These are phyloP conservation scores for Aleiodes testaceus DNA, from an alignment of 2,888 invertebrate genomes.

Conservation along the genomic window DNA sequence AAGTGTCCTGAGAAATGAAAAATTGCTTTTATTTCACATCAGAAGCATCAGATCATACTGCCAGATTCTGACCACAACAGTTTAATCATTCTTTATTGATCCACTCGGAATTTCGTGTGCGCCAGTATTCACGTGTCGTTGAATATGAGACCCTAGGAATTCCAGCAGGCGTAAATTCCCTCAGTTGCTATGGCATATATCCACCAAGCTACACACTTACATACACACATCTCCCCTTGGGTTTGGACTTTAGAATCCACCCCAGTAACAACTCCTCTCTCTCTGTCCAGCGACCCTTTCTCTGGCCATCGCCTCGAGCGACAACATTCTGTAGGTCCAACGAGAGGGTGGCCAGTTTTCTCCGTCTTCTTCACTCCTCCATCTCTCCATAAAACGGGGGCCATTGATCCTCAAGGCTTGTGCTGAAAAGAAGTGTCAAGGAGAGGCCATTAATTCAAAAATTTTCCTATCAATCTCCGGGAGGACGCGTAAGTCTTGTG, in stretches of 20 bases:
- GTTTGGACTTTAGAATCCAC: conserved; percentile 69
- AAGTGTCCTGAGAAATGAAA: too few relatives aligned
- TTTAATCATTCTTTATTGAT: conserved; percentile 25
- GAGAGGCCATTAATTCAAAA: too few relatives aligned
- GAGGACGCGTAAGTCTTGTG: too few relatives aligned
- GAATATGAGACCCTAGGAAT: conserved; percentile 69
- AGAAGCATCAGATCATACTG: too few relatives aligned
- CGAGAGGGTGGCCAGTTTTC: conserved; percentile 64
- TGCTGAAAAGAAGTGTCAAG: background rate
- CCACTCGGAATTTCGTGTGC: conserved; percentile 3
- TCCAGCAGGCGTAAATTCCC: conserved; percentile 69
- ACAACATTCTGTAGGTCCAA: conserved; percentile 70
- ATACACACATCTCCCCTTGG: conserved; percentile 60
- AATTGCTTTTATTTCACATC: too few relatives aligned
- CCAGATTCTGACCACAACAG: background rate
- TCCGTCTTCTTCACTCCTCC: conserved; percentile 51
- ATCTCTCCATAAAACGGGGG: conserved; percentile 40
- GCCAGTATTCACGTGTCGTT: conserved; percentile 52
- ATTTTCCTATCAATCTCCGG: too few relatives aligned
- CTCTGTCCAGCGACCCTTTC: conserved; percentile 57
- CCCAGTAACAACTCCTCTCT: conserved; percentile 60
- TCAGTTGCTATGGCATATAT: conserved; percentile 50
- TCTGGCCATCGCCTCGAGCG: conserved; percentile 69
- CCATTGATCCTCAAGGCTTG: conserved; percentile 69
- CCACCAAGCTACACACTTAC: conserved; percentile 29